Base-by-base conservation (phyloP, 2,888 invertebrate genomes). In the Leptinotarsa rubiginosa region DNA sequence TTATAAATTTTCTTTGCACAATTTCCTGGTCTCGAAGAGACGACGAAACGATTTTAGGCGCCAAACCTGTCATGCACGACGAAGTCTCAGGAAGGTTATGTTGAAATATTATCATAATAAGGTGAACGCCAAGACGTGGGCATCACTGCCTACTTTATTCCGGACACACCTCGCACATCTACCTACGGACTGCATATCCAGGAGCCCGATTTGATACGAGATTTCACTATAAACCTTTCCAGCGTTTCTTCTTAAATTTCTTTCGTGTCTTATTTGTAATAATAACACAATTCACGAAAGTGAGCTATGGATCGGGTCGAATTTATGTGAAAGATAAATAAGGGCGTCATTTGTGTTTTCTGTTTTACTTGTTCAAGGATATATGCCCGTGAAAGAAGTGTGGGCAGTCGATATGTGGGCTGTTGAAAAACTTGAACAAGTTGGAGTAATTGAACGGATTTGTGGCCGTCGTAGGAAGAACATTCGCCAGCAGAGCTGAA, bases 161-260 rank as follows among this genome's bases (percentile, higher is more conserved):
- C 62, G 62, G 62, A 62, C 62, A 62, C 62, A 62, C 62, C 62
- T 62, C 16, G 41, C 62, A 41, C 41, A 62, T 62, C 62, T n/a
- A 62, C 62, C 62, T 62, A 62, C 62, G 41, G 62, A 62, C 62
- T 62, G 62, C 62, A 62, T 62, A 62, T 62, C 62, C 62, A 62
- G 62, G 41, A 62, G 62, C 62, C 31, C 62, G 41, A 62, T 62
- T 62, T 62, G 41, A 62, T 62, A 16, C 62, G 62, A 62, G 62
- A 62, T 62, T 62, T 62, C 62, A 62, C 62, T 62, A 62, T 62
- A 62, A 62, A 62, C 62, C 16, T 62, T 62, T 62, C 62, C 41
- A n/a, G 31, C 62, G 62, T 62, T 62, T 62, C 62, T 62, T 62
- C 62, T 62, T 41, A 15, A 41, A 62, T 62, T 62, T 62, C 31